These are phyloP conservation scores for Nothocercus julius DNA, from an alignment of 2,113 vertebrate species.

Conservation along the genomic window DNA sequence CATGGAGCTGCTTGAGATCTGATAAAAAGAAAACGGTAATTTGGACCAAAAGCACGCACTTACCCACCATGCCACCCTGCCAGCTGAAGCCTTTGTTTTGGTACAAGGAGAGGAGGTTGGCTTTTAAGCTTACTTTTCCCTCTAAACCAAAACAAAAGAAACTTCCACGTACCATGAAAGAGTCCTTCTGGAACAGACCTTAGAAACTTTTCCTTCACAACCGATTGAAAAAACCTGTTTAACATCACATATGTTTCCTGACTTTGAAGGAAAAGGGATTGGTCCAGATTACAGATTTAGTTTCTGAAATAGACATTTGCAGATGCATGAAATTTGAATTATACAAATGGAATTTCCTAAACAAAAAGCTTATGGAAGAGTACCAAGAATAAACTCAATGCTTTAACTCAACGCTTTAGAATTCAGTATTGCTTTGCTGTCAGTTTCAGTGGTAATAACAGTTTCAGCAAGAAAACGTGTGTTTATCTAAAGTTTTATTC, in stretches of 20 bases:
- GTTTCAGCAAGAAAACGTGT: neutral
- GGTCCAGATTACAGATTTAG: neutral
- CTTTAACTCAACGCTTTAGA: neutral
- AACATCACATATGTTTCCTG: neutral
- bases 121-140: neutral
- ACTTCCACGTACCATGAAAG: neutral
- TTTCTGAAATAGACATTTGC: neutral
- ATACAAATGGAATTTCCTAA: neutral
- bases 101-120: neutral
- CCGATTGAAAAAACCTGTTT: neutral
- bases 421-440: neutral
- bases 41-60: neutral
- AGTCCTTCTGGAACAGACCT: neutral
- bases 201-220: neutral
- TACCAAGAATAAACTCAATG: neutral
- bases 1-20: neutral
- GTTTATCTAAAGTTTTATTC: neutral
- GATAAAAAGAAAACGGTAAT: neutral
- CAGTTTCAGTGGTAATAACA: neutral
- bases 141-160: no score
- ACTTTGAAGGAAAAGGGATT: neutral
- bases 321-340: neutral
- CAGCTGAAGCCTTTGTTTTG: neutral
- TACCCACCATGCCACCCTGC: neutral
- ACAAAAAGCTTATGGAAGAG: neutral